A percentile compares a stretch with the other conserved stretches of the same genome.
Conservation (phyloP, 2,888 invertebrate species). For the Eristalis intricaria region DNA sequence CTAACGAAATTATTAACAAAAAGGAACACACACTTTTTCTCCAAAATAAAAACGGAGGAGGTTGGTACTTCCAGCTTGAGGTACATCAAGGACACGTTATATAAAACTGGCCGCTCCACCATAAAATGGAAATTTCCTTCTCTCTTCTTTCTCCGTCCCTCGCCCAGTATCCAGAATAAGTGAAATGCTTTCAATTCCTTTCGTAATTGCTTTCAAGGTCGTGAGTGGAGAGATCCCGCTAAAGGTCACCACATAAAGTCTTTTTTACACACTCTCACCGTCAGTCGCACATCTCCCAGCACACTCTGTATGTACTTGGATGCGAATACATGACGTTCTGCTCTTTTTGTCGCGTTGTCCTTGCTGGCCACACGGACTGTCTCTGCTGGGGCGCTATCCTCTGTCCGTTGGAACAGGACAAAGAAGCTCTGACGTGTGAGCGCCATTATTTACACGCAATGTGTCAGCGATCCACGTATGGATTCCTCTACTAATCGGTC, state of each 20-base stretch:
- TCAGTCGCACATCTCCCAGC: not conserved
- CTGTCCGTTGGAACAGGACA: not conserved
- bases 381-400: not conserved
- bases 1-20: not conserved
- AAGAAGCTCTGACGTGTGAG: not conserved
- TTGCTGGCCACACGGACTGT: not conserved
- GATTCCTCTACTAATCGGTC: not conserved
- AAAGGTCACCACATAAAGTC: slow-evolving; percentile 39
- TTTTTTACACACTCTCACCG: not conserved
- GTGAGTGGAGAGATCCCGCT: slow-evolving; percentile 35
- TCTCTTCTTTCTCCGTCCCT: not conserved
- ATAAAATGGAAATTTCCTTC: not conserved
- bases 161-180: not conserved
- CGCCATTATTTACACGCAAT: not conserved
- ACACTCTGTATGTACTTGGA: not conserved
- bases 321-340: not conserved
- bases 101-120: not conserved
- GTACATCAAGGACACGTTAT: not conserved
- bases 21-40: not conserved
- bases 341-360: not conserved
- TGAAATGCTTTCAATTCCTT: slow-evolving; percentile 44
- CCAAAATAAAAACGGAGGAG: not conserved
- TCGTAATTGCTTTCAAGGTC: slow-evolving; percentile 56
- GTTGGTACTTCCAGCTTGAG: not conserved
- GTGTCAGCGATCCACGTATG: not conserved